Evolutionary conservation across 2,113 vertebrate species (phyloP).

Genomic region (Pogonocichla stellata): DNA sequence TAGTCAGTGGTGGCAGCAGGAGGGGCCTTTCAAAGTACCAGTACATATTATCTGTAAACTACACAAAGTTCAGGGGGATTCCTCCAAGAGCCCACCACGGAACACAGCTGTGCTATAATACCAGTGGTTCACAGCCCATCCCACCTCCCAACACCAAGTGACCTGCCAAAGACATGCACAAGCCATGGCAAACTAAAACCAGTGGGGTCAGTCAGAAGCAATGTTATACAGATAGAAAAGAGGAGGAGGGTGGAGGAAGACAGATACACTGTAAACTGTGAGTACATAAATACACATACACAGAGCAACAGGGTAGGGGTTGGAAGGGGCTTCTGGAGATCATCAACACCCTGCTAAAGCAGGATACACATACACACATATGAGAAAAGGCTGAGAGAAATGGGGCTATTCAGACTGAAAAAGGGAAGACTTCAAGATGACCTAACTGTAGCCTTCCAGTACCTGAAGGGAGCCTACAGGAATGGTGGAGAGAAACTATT

Average conservation of each 20-base stretch:
- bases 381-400: not conserved
- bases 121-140: not conserved
- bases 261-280: not conserved
- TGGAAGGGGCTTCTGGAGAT: not conserved
- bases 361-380: not conserved
- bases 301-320: not conserved
- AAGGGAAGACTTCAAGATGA: not conserved
- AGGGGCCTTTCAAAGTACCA: not conserved
- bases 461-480: not conserved
- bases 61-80: not conserved
- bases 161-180: not conserved
- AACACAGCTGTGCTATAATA: accelerated
- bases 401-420: not conserved
- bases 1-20: not conserved
- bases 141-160: not conserved
- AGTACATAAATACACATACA: not conserved
- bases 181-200: not conserved
- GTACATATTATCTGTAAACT: not conserved
- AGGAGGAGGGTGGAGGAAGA: not conserved
- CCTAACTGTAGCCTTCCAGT: not conserved
- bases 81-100: accelerated
- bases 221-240: accelerated
- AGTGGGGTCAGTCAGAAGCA: not conserved
- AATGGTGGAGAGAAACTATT: not conserved
- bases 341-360: not conserved